Evolutionary conservation across 2,888 invertebrate species (phyloP), one percentile per base, ranked within the genome.

Genomic region (Rhamnusium bicolor): DNA sequence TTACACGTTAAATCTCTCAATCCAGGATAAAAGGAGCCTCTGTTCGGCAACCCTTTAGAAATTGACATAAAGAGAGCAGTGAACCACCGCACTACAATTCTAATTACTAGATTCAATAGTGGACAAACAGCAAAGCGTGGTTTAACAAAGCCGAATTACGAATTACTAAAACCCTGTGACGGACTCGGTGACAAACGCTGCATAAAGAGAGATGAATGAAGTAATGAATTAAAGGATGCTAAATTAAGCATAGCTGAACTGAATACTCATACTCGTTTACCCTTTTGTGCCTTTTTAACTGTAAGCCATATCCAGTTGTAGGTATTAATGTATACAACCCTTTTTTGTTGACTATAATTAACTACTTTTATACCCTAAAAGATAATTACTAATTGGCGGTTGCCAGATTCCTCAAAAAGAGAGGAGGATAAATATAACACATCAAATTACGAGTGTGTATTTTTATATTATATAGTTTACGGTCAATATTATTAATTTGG

Each of bases 301-400:
- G 16, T 32, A 58, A 58, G 32, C 58, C 58, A 58, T 58, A 58
- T 58, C 58, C 58, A 18, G 32, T 29, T 27, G 21, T 54, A 54
- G 54, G 54, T 24, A 54, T 54, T 58, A 32, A 58, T 58, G 58
- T 58, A 14, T 19, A 58, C 58, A 58, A 58, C 27, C 58, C 58
- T 29, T 58, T 58, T 58, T 40, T 58, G 32, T 18, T 16, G 16
- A 29, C 32, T 29, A 7, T 18, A 58, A 58, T 58, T 58, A 58
- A 58, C 58, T 10, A 10, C 32, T 10, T 14, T 7, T 14, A 10
- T 58, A 40, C 58, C 32, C 32, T 5, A n/a, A 10, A 24, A 24
- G 21, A 54, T 54, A 58, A 58, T 58, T 58, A 18, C 58, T 58
- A 58, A 58, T 58, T 32, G 29, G 16, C 58, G 10, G 54, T 54